Percentiles rank a stretch among this genome's conserved stretches.
phyloP scores from a whole-genome alignment of 2,113 vertebrate genomes.

The Xyliphius kryptos region DNA sequence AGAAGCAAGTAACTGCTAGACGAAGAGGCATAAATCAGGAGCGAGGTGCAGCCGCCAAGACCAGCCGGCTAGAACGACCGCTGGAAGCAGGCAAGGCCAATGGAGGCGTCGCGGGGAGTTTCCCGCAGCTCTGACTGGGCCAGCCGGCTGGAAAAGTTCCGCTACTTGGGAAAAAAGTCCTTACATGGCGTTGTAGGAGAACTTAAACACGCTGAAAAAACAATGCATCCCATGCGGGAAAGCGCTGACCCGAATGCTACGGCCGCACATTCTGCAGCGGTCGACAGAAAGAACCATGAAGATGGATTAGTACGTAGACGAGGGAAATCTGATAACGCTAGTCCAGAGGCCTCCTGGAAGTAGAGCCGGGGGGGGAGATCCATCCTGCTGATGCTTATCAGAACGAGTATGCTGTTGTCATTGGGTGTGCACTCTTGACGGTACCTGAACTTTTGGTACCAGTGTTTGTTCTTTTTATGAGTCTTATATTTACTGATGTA shows the following conservation, averaged over 20 bases:
- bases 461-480: too few species aligned
- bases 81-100: slow-evolving; percentile 12
- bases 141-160: slow-evolving; percentile 1
- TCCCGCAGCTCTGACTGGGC: slow-evolving; percentile 25
- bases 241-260: slow-evolving; percentile 62
- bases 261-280: slow-evolving; percentile 61
- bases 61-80: slow-evolving; percentile 39
- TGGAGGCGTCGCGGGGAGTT: slow-evolving; percentile 44
- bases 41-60: slow-evolving; percentile 40
- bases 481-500: too few species aligned
- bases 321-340: background rate
- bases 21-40: slow-evolving; percentile 43
- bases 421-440: too few species aligned
- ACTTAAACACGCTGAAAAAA: too few species aligned
- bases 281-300: too few species aligned
- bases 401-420: too few species aligned
- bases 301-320: slow-evolving; percentile 59
- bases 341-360: background rate
- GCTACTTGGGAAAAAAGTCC: slow-evolving; percentile 1
- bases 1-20: slow-evolving; percentile 7
- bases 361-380: slow-evolving; percentile 3
- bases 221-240: slow-evolving; percentile 6
- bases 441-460: too few species aligned
- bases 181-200: slow-evolving; percentile 1
- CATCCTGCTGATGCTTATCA: slow-evolving; percentile 13